Conservation (phyloP, 2,113 vertebrate species). For the Cygnus atratus region DNA sequence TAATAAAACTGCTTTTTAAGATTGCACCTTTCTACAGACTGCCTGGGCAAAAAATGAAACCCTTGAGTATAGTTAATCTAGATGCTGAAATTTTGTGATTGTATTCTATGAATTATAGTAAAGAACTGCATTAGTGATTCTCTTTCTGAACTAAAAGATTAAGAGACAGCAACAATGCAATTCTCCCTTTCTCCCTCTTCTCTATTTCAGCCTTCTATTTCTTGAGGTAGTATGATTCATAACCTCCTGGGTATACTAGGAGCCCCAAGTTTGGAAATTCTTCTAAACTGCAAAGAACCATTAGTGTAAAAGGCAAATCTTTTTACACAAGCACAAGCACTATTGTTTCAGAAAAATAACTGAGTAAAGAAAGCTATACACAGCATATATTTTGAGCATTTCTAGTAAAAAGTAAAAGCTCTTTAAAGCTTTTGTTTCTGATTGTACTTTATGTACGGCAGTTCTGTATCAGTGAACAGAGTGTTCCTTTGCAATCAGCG, state of each 20-base stretch:
- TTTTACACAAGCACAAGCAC: background rate
- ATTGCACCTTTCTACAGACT: background rate
- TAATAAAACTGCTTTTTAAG: background rate
- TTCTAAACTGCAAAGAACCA: constrained; percentile 29
- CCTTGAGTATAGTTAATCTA: background rate
- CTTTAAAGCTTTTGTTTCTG: constrained; percentile 69
- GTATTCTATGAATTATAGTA: background rate
- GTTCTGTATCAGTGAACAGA: constrained; percentile 78
- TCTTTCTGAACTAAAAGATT: background rate
- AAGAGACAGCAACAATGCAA: constrained; percentile 1
- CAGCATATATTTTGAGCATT: background rate
- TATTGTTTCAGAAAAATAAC: constrained; percentile 17
- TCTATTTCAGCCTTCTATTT: background rate
- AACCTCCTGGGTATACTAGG: constrained; percentile 29
- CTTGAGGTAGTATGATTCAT: constrained; percentile 50
- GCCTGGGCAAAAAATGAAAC: background rate
- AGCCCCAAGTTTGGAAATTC: constrained; percentile 66
- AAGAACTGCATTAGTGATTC: background rate
- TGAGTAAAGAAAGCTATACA: background rate
- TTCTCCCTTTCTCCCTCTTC: background rate
- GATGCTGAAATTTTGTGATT: background rate
- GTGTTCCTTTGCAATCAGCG: constrained; percentile 80
- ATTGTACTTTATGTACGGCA: constrained; percentile 73
- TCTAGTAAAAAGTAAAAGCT: constrained; percentile 40
- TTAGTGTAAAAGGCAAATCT: constrained; percentile 34